phyloP scores from a whole-genome alignment of 1,140 invertebrate species.

The Aradophagus sp. region DNA sequence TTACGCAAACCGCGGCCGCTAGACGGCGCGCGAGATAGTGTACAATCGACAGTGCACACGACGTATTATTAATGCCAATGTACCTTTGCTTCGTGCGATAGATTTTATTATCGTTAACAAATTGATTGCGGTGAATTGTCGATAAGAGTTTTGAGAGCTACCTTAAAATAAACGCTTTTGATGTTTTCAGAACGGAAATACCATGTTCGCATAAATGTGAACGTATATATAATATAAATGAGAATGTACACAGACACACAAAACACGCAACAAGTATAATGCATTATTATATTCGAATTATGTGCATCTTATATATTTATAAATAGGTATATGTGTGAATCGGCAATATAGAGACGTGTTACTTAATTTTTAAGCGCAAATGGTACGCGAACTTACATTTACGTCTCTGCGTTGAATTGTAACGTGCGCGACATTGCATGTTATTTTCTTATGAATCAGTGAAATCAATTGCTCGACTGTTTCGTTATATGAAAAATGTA shows the following conservation, averaged over 20 bases:
- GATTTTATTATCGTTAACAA: constrained; percentile 55
- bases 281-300: constrained; percentile 31
- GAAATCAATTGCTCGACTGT: too few relatives aligned
- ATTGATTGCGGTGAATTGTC: constrained; percentile 38
- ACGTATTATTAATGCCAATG: constrained; percentile 57
- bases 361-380: constrained; percentile 45
- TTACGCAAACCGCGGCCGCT: constrained; percentile 1
- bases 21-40: constrained; percentile 17
- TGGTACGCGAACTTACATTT: constrained; percentile 27
- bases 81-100: constrained; percentile 57
- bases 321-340: constrained; percentile 31
- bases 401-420: too few relatives aligned
- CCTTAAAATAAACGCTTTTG: constrained; percentile 48
- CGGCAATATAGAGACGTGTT: constrained; percentile 22
- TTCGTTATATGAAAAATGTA: too few relatives aligned
- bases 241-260: constrained; percentile 10
- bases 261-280: constrained; percentile 2
- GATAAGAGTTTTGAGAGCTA: constrained; percentile 49
- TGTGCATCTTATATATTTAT: constrained; percentile 50
- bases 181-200: constrained; percentile 49
- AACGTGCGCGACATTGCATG: constrained; percentile 41
- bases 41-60: constrained; percentile 42
- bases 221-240: too few relatives aligned
- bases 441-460: too few relatives aligned
- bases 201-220: constrained; percentile 25